Conservation (phyloP, 2,888 invertebrate genomes). For the Luperina nickerlii region DNA sequence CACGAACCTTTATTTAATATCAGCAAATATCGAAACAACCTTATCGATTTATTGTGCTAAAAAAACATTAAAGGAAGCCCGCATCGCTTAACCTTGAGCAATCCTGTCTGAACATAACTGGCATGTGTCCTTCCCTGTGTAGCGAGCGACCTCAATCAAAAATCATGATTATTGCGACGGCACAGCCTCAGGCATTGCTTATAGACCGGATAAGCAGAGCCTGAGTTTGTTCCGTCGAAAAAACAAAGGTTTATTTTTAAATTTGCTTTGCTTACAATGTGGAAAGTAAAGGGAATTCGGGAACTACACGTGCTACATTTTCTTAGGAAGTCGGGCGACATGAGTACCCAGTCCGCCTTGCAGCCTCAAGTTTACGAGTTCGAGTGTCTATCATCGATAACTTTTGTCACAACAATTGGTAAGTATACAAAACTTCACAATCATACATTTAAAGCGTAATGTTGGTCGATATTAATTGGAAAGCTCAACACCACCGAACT, state of each 20-base stretch:
- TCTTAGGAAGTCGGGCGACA: background rate
- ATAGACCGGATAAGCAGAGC: too few species aligned
- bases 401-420: too few species aligned
- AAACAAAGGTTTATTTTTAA: slow-evolving; percentile 20
- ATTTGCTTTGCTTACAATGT: slow-evolving; percentile 10
- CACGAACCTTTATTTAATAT: background rate
- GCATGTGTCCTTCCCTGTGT: slow-evolving; percentile 23
- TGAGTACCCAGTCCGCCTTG: background rate
- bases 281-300: background rate
- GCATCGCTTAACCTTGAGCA: slow-evolving; percentile 14
- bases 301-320: background rate
- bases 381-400: background rate
- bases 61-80: slow-evolving; percentile 20
- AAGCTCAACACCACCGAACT: background rate
- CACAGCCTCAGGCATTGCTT: slow-evolving; percentile 13
- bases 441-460: background rate
- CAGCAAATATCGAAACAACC: background rate
- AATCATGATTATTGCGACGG: slow-evolving; percentile 16
- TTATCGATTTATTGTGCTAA: slow-evolving; percentile 5
- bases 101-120: slow-evolving; percentile 11
- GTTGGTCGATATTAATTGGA: background rate
- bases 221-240: background rate
- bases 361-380: background rate
- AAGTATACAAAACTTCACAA: background rate
- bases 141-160: slow-evolving; percentile 15